Conservation (phyloP, 2,888 invertebrate species). For the Hipparchia semele region DNA sequence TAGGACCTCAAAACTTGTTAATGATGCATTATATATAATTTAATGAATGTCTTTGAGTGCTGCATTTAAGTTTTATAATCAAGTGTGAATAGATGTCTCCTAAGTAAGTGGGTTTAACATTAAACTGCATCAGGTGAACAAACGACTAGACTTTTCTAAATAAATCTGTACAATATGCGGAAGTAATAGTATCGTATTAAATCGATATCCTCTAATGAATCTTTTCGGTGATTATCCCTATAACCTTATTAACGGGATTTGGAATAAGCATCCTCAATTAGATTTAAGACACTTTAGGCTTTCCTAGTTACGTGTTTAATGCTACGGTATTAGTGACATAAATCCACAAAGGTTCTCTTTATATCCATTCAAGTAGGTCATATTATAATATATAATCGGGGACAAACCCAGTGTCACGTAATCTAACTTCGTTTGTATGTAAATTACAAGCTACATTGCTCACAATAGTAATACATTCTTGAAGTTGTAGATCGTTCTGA, state of each 20-base stretch:
- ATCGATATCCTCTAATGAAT: background rate
- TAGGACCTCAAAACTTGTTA: too few relatives aligned
- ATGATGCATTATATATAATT: too few relatives aligned
- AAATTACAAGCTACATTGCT: background rate
- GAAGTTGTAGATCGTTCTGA: too few relatives aligned
- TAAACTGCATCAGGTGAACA: too few relatives aligned
- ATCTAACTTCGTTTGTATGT: background rate
- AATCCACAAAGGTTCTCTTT: conserved; percentile 4
- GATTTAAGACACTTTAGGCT: conserved; percentile 13
- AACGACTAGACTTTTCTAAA: background rate
- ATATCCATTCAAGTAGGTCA: conserved; percentile 5
- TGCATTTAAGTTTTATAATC: too few relatives aligned
- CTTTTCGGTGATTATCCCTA: background rate
- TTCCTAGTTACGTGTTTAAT: background rate
- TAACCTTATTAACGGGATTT: conserved; percentile 8
- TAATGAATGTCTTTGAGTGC: too few relatives aligned
- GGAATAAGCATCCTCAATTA: conserved; percentile 2
- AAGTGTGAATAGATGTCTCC: too few relatives aligned
- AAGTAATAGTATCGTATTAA: background rate
- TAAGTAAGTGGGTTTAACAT: too few relatives aligned
- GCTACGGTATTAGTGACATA: background rate
- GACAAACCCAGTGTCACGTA: conserved; percentile 4
- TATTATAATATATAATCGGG: conserved; percentile 10
- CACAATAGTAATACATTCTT: background rate
- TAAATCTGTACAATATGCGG: background rate